Base-by-base conservation (phyloP, 2,888 invertebrate species). In the Allolobophora icterica region DNA sequence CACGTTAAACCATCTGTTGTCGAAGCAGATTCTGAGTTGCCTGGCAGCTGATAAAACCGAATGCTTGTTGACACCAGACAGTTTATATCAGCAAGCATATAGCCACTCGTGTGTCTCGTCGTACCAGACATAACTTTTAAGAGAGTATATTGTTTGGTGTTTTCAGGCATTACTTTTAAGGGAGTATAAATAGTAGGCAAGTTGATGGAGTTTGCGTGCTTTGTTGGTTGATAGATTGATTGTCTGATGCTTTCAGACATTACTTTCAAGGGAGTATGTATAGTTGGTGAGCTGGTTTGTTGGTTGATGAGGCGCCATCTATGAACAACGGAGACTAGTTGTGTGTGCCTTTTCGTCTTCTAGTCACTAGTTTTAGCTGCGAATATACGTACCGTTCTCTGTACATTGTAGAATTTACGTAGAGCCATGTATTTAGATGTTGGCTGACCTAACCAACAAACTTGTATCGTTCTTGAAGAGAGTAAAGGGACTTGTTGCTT, bases 371-470 rank as follows among this genome's bases (percentile, higher is more conserved):
- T 71, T 71, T 71, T 71, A 71, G 71, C n/a, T n/a, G 71, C 71
- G n/a, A 71, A 71, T n/a, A 71, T 71, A 71, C 71, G 30, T 71
- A 71, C 71, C n/a, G 71, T 71, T 71, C n/a, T 71, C 71, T 71
- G 71, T 71, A 71, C 71, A 71, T 71, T 71, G 71, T 71, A 71
- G 71, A 71, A 71, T 71, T 71, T 71, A n/a, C n/a, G 71, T 71
- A 71, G 71, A 71, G 71, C 71, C 71, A n/a, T 71, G 71, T 71
- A 71, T 71, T 13, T 71, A 71, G 71, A 71, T 11, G 71, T n/a
- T 71, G 71, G 71, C 30, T n/a, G 71, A 71, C n/a, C 71, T 71
- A 71, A 13, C 71, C 71, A 71, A n/a, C 71, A 11, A 13, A 71
- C 71, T 8, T 71, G 71, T 71, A 71, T 71, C 71, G 71, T 71